phyloP scores from a whole-genome alignment of 2,888 invertebrate species.

The Drosophila fulvimacula region DNA sequence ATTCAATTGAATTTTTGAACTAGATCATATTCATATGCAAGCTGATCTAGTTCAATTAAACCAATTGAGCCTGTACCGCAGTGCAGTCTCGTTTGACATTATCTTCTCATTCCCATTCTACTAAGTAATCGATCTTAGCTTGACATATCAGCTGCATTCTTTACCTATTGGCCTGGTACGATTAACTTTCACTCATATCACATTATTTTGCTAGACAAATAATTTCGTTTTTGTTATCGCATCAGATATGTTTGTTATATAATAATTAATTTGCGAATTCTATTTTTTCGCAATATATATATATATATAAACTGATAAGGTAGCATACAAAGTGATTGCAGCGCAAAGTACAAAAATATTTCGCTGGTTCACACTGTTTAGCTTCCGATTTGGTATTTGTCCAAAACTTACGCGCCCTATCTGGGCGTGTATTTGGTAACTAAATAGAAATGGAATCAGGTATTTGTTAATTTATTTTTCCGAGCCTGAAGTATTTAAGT shows the following conservation, averaged over 20 bases:
- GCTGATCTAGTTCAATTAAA: background rate
- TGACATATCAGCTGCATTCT: slow-evolving; percentile 10
- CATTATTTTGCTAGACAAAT: slow-evolving; percentile 1
- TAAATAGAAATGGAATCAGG: background rate
- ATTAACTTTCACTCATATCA: slow-evolving; percentile 31
- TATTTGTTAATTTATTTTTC: background rate
- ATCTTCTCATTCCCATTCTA: background rate
- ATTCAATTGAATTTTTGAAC: background rate
- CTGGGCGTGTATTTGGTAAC: background rate
- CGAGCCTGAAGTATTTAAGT: background rate
- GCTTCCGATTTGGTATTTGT: slow-evolving; percentile 7
- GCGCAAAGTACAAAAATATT: slow-evolving; percentile 6
- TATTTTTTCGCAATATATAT: slow-evolving; percentile 9
- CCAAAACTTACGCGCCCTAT: background rate
- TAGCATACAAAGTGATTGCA: background rate
- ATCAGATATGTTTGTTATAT: slow-evolving; percentile 32
- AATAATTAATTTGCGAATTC: slow-evolving; percentile 40
- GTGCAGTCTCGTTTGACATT: background rate
- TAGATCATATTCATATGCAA: background rate
- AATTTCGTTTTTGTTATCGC: slow-evolving; percentile 30
- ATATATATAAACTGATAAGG: slow-evolving; percentile 31
- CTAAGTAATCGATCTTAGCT: slow-evolving; percentile 40
- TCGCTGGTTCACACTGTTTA: background rate
- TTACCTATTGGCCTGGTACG: slow-evolving; percentile 2
- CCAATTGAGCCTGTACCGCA: background rate